These are phyloP conservation scores for Calliopum simillimum DNA, from an alignment of 2,888 invertebrate species.

Conservation along the genomic window DNA sequence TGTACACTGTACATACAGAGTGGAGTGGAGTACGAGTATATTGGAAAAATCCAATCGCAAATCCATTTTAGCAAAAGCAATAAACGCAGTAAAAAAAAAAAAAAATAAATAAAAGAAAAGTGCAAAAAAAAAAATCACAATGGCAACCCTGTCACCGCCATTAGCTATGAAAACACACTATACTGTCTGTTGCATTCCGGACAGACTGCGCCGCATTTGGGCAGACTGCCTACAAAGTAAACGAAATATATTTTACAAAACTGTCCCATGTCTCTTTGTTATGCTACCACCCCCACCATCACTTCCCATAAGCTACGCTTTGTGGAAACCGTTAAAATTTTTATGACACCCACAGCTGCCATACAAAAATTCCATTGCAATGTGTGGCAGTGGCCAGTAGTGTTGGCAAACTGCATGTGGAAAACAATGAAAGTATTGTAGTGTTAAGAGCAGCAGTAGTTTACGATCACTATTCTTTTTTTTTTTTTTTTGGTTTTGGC, in stretches of 20 bases:
- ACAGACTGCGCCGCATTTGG: not conserved
- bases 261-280: not conserved
- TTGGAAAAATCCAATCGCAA: conserved; percentile 36
- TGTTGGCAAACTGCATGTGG: not conserved
- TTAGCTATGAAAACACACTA: conserved; percentile 8
- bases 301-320: too few relatives aligned
- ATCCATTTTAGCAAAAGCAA: conserved; percentile 30
- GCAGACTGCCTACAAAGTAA: conserved; percentile 1
- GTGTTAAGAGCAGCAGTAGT: conserved; percentile 4
- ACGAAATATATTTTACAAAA: conserved; percentile 14
- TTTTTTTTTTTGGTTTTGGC: too few relatives aligned
- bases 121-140: conserved; percentile 2
- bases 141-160: conserved; percentile 29
- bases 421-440: not conserved
- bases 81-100: conserved; percentile 14
- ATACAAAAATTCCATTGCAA: not conserved
- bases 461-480: too few relatives aligned
- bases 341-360: conserved; percentile 31
- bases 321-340: conserved; percentile 23
- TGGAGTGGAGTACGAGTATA: too few relatives aligned
- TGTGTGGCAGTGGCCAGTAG: too few relatives aligned
- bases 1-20: too few relatives aligned
- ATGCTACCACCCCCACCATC: not conserved
- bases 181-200: conserved; percentile 2
- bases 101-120: not conserved